Percentiles rank a stretch among this genome's conserved stretches.
phyloP scores from a whole-genome alignment of 2,797 vertebrate species.

The Peromyscus melanophrys region DNA sequence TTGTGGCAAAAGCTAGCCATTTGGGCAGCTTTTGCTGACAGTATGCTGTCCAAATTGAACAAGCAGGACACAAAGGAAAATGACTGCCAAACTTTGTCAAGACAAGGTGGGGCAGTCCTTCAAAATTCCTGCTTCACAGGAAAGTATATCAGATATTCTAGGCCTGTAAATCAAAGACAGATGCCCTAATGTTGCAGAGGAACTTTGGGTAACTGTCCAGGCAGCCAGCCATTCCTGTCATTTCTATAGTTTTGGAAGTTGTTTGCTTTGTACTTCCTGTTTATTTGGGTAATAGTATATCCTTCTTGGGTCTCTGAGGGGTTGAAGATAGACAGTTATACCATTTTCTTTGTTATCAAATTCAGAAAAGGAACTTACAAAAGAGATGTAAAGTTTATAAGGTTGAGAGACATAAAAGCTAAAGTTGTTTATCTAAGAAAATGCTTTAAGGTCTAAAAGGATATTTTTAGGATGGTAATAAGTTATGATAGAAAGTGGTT shows the following conservation, averaged over 20 bases:
- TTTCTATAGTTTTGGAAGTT: not conserved
- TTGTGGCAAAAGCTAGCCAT: not conserved
- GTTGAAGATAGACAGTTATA: not conserved
- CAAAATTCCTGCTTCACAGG: not conserved
- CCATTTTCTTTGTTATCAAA: not conserved
- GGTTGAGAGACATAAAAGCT: not conserved
- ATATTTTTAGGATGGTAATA: not conserved
- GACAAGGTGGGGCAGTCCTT: not conserved
- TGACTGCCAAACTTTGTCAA: not conserved
- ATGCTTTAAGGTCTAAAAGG: not conserved
- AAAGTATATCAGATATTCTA: not conserved
- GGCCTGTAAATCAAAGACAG: not conserved
- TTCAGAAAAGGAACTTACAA: not conserved
- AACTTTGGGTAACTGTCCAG: not conserved
- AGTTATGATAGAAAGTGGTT: not conserved
- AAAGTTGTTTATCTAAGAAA: not conserved
- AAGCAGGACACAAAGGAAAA: not conserved
- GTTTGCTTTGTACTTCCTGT: not conserved
- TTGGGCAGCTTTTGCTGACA: not conserved
- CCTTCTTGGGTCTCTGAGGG: not conserved
- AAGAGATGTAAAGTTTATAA: not conserved
- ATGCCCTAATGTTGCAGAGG: no score
- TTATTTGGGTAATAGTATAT: not conserved
- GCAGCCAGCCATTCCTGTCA: not conserved
- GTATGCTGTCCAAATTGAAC: not conserved